Base-by-base conservation (phyloP, 2,888 invertebrate genomes). In the Colostygia pectinataria region DNA sequence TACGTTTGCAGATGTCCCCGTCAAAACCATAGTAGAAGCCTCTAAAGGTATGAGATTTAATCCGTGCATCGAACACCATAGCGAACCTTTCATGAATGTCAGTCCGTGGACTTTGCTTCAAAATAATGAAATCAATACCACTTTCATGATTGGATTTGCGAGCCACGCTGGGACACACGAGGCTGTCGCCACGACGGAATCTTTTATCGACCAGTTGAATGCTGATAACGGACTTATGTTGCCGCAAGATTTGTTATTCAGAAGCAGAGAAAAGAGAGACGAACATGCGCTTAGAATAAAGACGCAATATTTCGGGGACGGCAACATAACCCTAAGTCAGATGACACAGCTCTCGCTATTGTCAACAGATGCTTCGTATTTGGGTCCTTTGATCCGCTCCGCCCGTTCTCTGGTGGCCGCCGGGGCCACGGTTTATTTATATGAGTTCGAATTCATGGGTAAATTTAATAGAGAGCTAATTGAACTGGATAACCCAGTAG, bases 381-480 rank as follows among this genome's bases (percentile, higher is more conserved):
- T 83, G 2, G 68, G 79, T 2, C 82, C 84, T 3, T 68, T 65
- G 4, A 59, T 85, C 1, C 68, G 87, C 13, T 61, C 68, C 4
- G 80, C 85, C 0, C 68, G 85, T 29, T 59, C 65, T 8, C 53
- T 87, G 6, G 65, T 71, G 0, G 46, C 61, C 12, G 70, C 71
- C 7, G 83, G 82, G 1, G 83, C 87, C 0, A 86, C 82, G 0
- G 91, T 92, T 1, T 92, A 85, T 56, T 80, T 92, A 60, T 92
- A 92, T 59, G 90, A 92, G 56, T 92, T 92, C 62, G 80, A 87
- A 5, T 92, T 86, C 48, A 86, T 90, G 13, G 91, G 91, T 2
- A 65, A 77, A 1, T 60, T 91, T 49, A 91, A 91, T 7, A 68
- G 83, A 20, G 89, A 88, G 49, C 77, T 88, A 39, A 70, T 77